Percentiles rank a stretch among this genome's conserved stretches.
phyloP scores from a whole-genome alignment of 1,140 invertebrate species.

The Sinella curviseta region DNA sequence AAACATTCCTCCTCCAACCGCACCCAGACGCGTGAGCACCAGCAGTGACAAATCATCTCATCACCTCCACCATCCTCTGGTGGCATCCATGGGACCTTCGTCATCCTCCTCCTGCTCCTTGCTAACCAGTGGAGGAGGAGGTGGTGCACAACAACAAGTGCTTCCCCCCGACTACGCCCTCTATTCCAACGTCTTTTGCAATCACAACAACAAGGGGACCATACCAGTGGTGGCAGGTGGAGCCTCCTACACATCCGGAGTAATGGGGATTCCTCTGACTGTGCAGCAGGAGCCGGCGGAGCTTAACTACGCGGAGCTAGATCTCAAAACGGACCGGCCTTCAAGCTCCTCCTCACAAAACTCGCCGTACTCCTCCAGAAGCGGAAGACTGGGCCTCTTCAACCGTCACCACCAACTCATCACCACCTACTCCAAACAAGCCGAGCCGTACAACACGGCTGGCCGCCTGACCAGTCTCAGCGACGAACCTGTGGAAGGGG shows the following conservation, averaged over 20 bases:
- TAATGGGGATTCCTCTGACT: constrained; percentile 22
- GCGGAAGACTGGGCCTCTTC: neutral
- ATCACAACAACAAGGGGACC: neutral
- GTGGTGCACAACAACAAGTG: neutral
- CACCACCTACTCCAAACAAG: neutral
- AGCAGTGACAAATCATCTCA: neutral
- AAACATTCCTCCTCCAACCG: neutral
- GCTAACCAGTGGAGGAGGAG: constrained; percentile 18
- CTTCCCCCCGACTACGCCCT: neutral
- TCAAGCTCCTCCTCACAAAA: neutral
- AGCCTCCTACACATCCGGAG: neutral
- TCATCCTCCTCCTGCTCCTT: neutral
- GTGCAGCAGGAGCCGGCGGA: constrained; percentile 52
- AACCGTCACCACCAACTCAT: neutral
- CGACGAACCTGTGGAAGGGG: too few relatives aligned
- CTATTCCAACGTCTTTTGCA: constrained; percentile 32
- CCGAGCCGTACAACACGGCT: neutral
- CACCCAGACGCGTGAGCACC: neutral
- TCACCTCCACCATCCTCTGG: neutral
- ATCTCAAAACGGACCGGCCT: constrained; percentile 54
- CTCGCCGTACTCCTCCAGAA: too few relatives aligned
- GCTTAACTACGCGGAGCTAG: constrained; percentile 60
- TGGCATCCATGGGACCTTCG: neutral
- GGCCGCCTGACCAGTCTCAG: neutral
- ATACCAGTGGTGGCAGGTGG: neutral